Conservation (phyloP, 2,888 invertebrate species). For the Melipona beecheii region DNA sequence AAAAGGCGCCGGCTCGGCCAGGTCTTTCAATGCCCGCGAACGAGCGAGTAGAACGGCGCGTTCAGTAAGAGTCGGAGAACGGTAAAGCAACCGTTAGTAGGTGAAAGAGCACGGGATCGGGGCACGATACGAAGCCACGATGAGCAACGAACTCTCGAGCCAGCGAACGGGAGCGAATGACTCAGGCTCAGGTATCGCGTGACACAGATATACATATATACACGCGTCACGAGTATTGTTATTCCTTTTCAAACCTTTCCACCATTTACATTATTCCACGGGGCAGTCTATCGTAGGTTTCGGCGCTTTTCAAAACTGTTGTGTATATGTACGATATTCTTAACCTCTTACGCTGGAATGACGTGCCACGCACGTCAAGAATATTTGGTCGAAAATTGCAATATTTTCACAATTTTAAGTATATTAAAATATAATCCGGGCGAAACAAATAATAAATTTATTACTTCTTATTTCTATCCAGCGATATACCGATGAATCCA, state of each 20-base stretch:
- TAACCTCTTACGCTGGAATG: no score
- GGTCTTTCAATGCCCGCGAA: slow-evolving; percentile 2
- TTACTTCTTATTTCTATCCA: no score
- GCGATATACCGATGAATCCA: no score
- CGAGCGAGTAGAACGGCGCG: slow-evolving; percentile 9
- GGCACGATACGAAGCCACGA: slow-evolving; percentile 39
- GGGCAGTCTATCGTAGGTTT: not conserved
- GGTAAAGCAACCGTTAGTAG: slow-evolving; percentile 68
- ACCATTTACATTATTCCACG: slow-evolving; percentile 14
- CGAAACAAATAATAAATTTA: no score
- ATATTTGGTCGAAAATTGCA: no score
- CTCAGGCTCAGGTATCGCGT: slow-evolving; percentile 67
- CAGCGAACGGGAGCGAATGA: slow-evolving; percentile 56
- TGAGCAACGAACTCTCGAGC: slow-evolving; percentile 37
- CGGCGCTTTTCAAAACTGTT: no score
- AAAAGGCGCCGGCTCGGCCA: not conserved
- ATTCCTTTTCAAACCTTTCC: slow-evolving; percentile 38
- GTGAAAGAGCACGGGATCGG: slow-evolving; percentile 70
- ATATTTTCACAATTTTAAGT: no score
- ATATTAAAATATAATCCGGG: no score
- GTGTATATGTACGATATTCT: no score
- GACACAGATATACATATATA: slow-evolving; percentile 61
- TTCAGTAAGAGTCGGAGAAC: slow-evolving; percentile 51
- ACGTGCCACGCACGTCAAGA: no score
- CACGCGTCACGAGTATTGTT: slow-evolving; percentile 43